Percentiles rank a stretch among this genome's conserved stretches.
Conservation (phyloP, 2,113 vertebrate species). For the Saguinus midas region DNA sequence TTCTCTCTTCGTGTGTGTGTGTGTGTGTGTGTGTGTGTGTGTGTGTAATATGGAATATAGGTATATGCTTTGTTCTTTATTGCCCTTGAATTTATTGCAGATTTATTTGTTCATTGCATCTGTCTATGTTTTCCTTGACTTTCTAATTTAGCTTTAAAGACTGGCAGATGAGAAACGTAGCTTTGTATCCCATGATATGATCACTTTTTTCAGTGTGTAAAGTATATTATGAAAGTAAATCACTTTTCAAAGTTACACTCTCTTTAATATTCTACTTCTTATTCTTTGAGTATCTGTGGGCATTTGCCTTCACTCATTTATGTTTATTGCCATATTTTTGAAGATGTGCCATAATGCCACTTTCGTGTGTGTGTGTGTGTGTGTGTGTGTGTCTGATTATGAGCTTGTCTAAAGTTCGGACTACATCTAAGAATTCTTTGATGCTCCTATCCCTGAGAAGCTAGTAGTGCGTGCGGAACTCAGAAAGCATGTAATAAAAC, state of each 20-base stretch:
- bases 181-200: background rate
- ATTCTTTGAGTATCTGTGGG: background rate
- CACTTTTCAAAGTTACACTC: background rate
- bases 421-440: background rate
- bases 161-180: background rate
- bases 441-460: background rate
- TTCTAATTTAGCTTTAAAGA: constrained; percentile 26
- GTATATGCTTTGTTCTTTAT: background rate
- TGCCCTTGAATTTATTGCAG: background rate
- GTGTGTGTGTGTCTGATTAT: background rate
- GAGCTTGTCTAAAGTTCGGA: background rate
- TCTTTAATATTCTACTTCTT: background rate
- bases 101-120: background rate
- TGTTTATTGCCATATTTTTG: background rate
- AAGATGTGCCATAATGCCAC: background rate
- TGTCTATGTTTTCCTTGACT: background rate
- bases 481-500: background rate
- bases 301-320: background rate
- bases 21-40: accelerated
- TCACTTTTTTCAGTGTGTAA: background rate
- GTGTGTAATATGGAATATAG: background rate
- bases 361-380: background rate
- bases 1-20: too few species aligned
- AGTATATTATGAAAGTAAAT: background rate
- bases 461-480: background rate